Percentiles rank a stretch among this genome's conserved stretches.
Conservation (phyloP, 2,888 invertebrate species). For the Apodemia hepburni region DNA sequence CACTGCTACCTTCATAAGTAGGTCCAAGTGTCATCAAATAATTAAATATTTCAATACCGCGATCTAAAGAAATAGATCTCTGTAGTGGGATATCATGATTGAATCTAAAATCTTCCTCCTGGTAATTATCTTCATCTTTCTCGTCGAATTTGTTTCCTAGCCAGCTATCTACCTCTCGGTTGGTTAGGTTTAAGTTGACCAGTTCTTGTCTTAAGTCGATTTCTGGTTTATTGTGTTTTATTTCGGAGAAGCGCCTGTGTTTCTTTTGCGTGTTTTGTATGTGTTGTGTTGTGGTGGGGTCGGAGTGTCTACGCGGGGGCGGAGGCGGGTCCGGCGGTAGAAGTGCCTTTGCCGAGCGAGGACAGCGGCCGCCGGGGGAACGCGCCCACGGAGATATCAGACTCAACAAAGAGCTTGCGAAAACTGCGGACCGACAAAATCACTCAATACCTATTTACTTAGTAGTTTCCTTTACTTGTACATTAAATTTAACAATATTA, state of each 20-base stretch:
- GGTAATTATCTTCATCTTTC: conserved; percentile 36
- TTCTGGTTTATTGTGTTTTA: conserved; percentile 42
- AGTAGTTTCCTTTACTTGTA: neutral
- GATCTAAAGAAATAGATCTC: conserved; percentile 61
- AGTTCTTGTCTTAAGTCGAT: conserved; percentile 64
- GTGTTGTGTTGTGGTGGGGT: conserved; percentile 34
- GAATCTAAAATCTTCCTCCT: conserved; percentile 43
- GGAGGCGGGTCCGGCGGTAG: conserved; percentile 62
- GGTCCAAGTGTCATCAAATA: conserved; percentile 55
- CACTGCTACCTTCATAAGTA: conserved; percentile 36
- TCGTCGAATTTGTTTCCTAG: conserved; percentile 56
- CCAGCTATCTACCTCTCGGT: conserved; percentile 56
- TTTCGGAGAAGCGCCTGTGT: conserved; percentile 45
- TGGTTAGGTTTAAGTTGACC: conserved; percentile 50
- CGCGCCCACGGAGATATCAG: conserved; percentile 84
- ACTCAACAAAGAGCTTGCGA: conserved; percentile 93
- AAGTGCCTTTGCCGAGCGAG: conserved; percentile 88
- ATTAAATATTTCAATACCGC: conserved; percentile 59
- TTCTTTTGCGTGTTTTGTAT: conserved; percentile 30
- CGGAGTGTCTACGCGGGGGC: conserved; percentile 65
- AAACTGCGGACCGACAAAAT: conserved; percentile 80
- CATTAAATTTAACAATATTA: neutral
- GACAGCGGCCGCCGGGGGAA: conserved; percentile 91
- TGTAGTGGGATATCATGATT: conserved; percentile 56
- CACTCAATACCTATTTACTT: neutral